Evolutionary conservation across 2,797 vertebrate species (phyloP).

Genomic region (Brachyalestes nurse): DNA sequence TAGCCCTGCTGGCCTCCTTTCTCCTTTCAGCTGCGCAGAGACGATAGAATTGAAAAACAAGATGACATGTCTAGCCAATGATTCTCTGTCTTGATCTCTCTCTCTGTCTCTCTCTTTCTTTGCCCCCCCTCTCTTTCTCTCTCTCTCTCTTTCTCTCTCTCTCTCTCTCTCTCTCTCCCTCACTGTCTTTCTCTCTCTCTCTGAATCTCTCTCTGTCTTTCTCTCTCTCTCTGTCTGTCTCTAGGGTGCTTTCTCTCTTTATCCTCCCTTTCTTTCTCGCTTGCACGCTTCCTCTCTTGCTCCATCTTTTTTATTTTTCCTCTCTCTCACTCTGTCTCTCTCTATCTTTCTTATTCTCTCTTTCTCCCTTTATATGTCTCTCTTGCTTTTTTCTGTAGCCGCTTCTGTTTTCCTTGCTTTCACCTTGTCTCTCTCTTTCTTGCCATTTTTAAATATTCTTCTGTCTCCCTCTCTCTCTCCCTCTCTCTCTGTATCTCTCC

Average conservation of each 20-base stretch:
- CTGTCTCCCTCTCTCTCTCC: constrained; percentile 1
- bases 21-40: constrained; percentile 34
- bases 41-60: constrained; percentile 39
- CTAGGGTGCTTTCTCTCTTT: no score
- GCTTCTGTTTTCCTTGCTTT: no score
- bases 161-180: rapidly evolving
- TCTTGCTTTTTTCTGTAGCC: no score
- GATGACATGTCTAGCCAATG: constrained; percentile 40
- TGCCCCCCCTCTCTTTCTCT: no score
- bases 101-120: no score
- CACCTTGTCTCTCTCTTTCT: no score
- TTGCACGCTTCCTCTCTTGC: no score
- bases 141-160: rapidly evolving
- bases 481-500: background rate
- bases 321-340: background rate
- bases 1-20: constrained; percentile 38
- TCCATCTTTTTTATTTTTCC: no score
- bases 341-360: background rate
- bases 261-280: no score
- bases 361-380: no score
- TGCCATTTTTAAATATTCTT: no score
- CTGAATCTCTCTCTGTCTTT: rapidly evolving
- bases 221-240: no score
- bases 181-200: rapidly evolving
- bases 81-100: background rate